Base-by-base conservation (phyloP, 2,113 vertebrate species). In the Bubo scandiacus region DNA sequence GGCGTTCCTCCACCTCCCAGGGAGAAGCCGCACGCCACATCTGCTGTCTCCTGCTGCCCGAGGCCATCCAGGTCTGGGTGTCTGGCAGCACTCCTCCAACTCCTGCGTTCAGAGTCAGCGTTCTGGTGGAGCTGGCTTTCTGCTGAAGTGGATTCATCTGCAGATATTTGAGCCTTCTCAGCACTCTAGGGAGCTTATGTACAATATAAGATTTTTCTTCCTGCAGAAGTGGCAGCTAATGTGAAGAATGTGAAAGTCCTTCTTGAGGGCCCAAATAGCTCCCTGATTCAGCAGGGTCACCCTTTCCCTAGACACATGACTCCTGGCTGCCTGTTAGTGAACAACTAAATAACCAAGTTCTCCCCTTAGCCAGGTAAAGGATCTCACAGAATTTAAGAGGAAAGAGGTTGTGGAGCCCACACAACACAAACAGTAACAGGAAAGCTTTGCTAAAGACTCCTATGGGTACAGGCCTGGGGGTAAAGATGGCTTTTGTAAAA, bases 31-130 rank as follows among this genome's bases (percentile, higher is more conserved):
- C 13, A 2, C 10, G 40, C 32, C 5, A 1, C 30, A 16, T 55
- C 54, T 80, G 89, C 88, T 36, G 23, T 22, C 94, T 92, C n/a
- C 65, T 27, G 63, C 94, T 86, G 86, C 91, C 92, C 0, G 0
- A 82, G 70, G 81, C 86, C 57, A 6, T 16, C 7, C 78, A 26
- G 49, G 10, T 20, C 92, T 42, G 75, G 71, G 43, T 70, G 71
- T 42, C 71, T 90, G 90, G 59, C 87, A 83, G 88, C 62, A 29
- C 68, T 70, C 4, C 90, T 91, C 21, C 2, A 22, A 34, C 36
- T 74, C 57, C 4, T 51, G 12, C 3, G 0, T n/a, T 68, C 38
- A 0, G 27, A 3, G 3, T 12, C 89, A 75, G 81, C 6, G 0
- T 58, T 43, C 80, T 59, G 51, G 20, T 42, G 27, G 91, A 68